Evolutionary conservation across 2,888 invertebrate genomes (phyloP), one percentile per base, ranked within the genome.

Genomic region (Chrysolina americana): DNA sequence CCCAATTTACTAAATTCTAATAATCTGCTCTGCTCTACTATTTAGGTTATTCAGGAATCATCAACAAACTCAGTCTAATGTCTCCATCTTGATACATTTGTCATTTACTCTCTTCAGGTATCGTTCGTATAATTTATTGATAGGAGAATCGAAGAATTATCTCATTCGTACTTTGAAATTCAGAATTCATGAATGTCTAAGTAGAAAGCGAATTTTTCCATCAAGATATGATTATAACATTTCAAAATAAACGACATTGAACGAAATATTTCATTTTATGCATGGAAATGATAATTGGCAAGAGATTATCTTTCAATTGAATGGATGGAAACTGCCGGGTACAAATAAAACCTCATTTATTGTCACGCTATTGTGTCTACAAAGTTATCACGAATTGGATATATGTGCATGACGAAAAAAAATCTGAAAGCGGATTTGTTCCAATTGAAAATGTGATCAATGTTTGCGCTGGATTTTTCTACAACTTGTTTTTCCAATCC

Each of bases 261-360:
- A 59, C 28, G 23, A 59, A 36, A 59, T 59, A 36, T 59, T 59
- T 59, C 59, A 59, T 59, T 28, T 53, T 53, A 53, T 53, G 53
- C 59, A 59, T 59, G 28, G 59, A 36, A 59, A 59, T 28, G 17
- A 59, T 28, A 17, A 23, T 59, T 59, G 36, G 28, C 15, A 59
- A 59, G 36, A 59, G 59, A 59, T 59, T 36, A 59, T 59, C 23
- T 59, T 36, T 59, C 59, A 36, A 36, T 36, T 28, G 36, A 59
- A 59, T 59, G 28, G 15, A 59, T 59, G 36, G 36, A 59, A 36
- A 23, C 17, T n/a, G 4, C 28, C n/a, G 15, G 28, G 36, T 36
- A 59, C 59, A 15, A 59, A 59, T 28, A 59, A 23, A n/a, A 28
- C 59, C 28, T 4, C 36, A 36, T 59, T 59, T 9, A 59, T 59